Conservation (phyloP, 30 jellyfish, hydroid and myxozoan genomes). For the Phacellophora camtschatica region DNA sequence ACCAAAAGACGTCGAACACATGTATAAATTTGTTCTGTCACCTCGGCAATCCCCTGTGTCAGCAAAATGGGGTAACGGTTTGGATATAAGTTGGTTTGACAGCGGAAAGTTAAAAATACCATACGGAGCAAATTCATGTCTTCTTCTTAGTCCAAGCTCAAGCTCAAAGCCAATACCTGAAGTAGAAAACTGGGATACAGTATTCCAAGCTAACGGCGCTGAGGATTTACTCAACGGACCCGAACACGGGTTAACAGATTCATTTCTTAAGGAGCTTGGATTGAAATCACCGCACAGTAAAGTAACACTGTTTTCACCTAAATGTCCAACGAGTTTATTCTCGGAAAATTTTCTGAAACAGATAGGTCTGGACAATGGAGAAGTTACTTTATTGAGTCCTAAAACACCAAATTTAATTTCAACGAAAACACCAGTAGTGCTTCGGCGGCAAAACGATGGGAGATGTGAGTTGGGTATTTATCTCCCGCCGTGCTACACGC, state of each 20-base stretch:
- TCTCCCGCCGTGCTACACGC: conserved; percentile 83
- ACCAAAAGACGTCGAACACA: conserved; percentile 72
- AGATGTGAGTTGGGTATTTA: conserved; percentile 65
- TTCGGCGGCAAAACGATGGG: conserved; percentile 65
- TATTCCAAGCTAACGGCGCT: conserved; percentile 69
- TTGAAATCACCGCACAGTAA: conserved; percentile 73
- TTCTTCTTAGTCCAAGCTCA: conserved; percentile 58
- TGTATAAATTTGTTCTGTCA: conserved; percentile 63
- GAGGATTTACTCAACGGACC: conserved; percentile 70
- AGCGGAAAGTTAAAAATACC: conserved; percentile 64
- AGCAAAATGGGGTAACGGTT: conserved; percentile 60
- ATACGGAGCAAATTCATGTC: conserved; percentile 66
- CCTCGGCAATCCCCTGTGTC: conserved; percentile 65
- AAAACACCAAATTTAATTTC: conserved; percentile 59
- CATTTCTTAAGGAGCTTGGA: conserved; percentile 64
- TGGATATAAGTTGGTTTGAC: conserved; percentile 27
- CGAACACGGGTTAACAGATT: conserved; percentile 60
- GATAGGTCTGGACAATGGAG: conserved; percentile 57
- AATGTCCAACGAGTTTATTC: conserved; percentile 56
- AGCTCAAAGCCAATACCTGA: conserved; percentile 4
- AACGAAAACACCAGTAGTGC: conserved; percentile 72
- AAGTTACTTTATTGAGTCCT: conserved; percentile 67
- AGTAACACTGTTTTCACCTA: conserved; percentile 77
- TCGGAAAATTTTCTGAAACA: conserved; percentile 66
- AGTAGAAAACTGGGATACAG: conserved; percentile 57